Percentiles rank a stretch among this genome's conserved stretches.
Evolutionary conservation across 2,113 vertebrate genomes (phyloP).

Genomic region (Ceuthmochares aereus): DNA sequence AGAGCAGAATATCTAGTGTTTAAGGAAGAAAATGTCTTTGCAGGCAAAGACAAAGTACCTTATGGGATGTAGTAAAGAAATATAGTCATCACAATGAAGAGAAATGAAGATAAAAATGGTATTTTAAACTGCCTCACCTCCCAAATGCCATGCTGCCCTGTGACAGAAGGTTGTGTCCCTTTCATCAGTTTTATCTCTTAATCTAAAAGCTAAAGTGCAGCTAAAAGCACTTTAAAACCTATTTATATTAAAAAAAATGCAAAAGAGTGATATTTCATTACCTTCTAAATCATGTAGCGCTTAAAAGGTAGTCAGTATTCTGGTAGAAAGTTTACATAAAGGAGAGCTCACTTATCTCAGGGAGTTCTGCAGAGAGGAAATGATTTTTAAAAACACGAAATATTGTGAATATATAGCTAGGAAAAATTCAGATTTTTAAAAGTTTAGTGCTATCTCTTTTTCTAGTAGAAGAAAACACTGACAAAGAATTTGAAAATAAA

Average conservation of each 20-base stretch:
- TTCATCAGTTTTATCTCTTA: slow-evolving; percentile 68
- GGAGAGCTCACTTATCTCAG: slow-evolving; percentile 24
- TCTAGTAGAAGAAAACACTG: neutral
- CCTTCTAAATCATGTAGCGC: slow-evolving; percentile 40
- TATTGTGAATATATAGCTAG: neutral
- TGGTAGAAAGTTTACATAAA: slow-evolving; percentile 44
- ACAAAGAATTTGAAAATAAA: neutral
- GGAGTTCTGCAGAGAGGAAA: slow-evolving; percentile 45
- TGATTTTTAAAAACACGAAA: slow-evolving; percentile 23
- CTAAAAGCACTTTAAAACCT: slow-evolving; percentile 66
- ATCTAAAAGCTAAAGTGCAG: slow-evolving; percentile 62
- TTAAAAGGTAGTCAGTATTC: slow-evolving; percentile 61
- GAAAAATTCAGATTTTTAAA: neutral
- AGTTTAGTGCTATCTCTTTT: neutral
- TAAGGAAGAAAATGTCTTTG: slow-evolving; percentile 4
- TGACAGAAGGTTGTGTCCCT: slow-evolving; percentile 51
- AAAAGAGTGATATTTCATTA: slow-evolving; percentile 57
- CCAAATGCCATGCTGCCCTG: slow-evolving; percentile 30
- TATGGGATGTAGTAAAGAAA: slow-evolving; percentile 26
- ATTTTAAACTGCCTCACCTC: slow-evolving; percentile 60
- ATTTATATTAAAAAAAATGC: neutral
- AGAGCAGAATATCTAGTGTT: neutral
- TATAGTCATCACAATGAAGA: slow-evolving; percentile 2
- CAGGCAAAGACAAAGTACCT: slow-evolving; percentile 21
- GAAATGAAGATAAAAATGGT: slow-evolving; percentile 52